Percentiles rank a stretch among this genome's conserved stretches.
Evolutionary conservation across 2,797 vertebrate genomes (phyloP).

Genomic region (Cyclura pinguis): DNA sequence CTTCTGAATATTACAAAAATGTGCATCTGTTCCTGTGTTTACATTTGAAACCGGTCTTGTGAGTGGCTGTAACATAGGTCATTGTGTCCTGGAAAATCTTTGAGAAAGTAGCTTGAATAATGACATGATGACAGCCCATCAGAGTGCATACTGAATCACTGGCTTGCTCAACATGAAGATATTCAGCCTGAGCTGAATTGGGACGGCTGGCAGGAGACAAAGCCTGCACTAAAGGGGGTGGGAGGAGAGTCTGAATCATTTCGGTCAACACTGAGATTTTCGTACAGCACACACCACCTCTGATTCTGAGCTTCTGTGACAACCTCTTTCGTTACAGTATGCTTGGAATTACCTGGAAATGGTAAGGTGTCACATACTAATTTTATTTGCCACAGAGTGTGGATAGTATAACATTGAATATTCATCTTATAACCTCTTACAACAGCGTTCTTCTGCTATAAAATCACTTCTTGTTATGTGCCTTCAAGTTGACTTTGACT

Average conservation of each 20-base stretch:
- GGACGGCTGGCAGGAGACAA: too few species aligned
- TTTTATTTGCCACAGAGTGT: not conserved
- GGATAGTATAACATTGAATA: not conserved
- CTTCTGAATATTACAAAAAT: not conserved
- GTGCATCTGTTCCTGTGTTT: not conserved
- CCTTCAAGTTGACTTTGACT: not conserved
- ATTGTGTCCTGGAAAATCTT: not conserved
- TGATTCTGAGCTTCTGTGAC: not conserved
- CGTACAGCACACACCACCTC: not conserved
- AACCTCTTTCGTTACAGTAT: not conserved
- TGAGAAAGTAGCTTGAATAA: conserved; percentile 7
- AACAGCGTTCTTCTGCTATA: not conserved
- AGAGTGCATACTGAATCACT: not conserved
- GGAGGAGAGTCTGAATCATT: not conserved
- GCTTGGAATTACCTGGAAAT: not conserved
- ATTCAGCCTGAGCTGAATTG: not conserved
- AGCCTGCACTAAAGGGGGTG: too few species aligned
- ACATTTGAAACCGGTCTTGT: not conserved
- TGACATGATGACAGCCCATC: not conserved
- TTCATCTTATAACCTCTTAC: not conserved
- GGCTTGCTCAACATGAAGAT: not conserved
- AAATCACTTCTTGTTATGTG: not conserved
- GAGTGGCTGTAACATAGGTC: not conserved
- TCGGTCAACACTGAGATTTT: not conserved
- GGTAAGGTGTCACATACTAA: not conserved